These are phyloP conservation scores for Triplophysa dalaica DNA, from an alignment of 2,113 vertebrate species.

Conservation along the genomic window DNA sequence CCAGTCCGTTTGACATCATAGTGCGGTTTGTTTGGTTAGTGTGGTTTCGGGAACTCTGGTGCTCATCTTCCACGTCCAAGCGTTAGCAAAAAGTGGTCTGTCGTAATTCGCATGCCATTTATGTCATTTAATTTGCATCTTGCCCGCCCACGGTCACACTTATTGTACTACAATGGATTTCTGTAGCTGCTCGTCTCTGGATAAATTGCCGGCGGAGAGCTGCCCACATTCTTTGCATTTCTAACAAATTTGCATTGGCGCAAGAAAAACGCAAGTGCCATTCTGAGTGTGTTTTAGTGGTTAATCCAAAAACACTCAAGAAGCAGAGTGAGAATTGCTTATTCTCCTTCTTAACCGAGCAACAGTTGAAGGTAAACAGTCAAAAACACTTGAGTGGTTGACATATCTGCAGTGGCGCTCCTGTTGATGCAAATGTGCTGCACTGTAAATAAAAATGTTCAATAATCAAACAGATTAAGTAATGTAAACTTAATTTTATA, in stretches of 20 bases:
- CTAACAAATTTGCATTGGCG: neutral
- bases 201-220: neutral
- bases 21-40: neutral
- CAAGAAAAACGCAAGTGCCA: neutral
- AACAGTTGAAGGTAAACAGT: too few species aligned
- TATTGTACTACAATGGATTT: neutral
- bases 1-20: neutral
- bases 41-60: neutral
- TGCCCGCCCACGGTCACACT: neutral
- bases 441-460: too few species aligned
- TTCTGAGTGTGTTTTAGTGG: neutral
- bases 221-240: neutral
- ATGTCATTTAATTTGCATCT: too few species aligned
- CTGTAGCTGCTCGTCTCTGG: neutral
- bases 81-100: neutral
- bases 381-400: too few species aligned
- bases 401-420: too few species aligned
- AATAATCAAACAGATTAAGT: too few species aligned
- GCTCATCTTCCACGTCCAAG: neutral
- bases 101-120: neutral
- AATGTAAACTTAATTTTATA: too few species aligned
- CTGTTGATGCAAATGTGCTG: neutral
- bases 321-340: too few species aligned
- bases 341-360: too few species aligned
- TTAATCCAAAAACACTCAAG: neutral